Evolutionary conservation across 1,140 invertebrate species (phyloP), one percentile per base, ranked within the genome.

Genomic region (Nasonia vitripennis): DNA sequence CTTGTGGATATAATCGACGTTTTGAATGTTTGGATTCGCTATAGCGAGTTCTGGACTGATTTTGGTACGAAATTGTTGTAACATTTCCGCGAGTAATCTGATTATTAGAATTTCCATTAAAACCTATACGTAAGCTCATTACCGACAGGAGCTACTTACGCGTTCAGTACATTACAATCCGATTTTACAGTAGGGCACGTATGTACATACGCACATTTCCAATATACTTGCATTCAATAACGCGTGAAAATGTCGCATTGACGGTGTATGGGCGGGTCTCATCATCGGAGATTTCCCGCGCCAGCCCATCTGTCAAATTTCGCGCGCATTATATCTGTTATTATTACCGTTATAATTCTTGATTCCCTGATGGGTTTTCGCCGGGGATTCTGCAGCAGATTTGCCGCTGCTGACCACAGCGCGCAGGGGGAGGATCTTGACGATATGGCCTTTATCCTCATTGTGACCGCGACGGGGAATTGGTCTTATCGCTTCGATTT

Each of bases 341-440:
- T 85, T 80, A 80, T 80, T 85, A 17, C 48, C 78, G 41, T 62
- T 85, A 80, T 84, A 62, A 84, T 79, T 71, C 83, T 10, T 55
- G 3, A 55, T 31, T 41, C 14, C 7, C 37, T 10, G 14, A n/a
- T 17, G 55, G 55, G 17, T 62, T 62, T 62, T 62, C 55, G 5
- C 17, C 17, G 12, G 17, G 51, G 51, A 55, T 55, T 55, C 51
- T 51, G 34, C 1, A 48, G 20, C 71, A 84, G 45, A 84, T 79
- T 84, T 55, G 20, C 17, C 6, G 5, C 20, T 20, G 55, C 11
- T 78, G 77, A 48, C 62, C 67, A 71, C 51, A 9, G 10, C 45
- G 14, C 23, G 1, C 41, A 7, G 7, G 27, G 62, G 71, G 62
- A 20, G 31, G 31, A 20, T 20, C 55, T 55, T 14, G 51, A 55